Evolutionary conservation across 1,140 invertebrate species (phyloP).

Genomic region (Bombus huntii): DNA sequence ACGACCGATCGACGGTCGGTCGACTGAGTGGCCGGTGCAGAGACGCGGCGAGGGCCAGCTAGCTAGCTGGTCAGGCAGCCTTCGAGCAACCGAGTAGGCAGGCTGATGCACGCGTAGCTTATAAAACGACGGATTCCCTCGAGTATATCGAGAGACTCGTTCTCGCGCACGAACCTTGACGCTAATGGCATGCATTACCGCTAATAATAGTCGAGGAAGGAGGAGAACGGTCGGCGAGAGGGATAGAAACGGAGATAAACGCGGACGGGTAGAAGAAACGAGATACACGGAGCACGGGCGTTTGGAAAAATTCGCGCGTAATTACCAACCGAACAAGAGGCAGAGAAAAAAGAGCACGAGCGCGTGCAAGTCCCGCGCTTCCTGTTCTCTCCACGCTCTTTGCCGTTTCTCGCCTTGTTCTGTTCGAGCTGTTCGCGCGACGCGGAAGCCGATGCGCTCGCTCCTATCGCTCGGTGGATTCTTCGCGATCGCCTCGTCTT

Average conservation of each 20-base stretch:
- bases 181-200: slow-evolving; percentile 78
- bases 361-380: not conserved
- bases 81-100: slow-evolving; percentile 23
- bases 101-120: slow-evolving; percentile 43
- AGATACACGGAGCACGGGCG: slow-evolving; percentile 58
- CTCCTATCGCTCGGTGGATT: not conserved
- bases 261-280: not conserved
- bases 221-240: not conserved
- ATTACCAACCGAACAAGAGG: slow-evolving; percentile 62
- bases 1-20: not conserved
- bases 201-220: slow-evolving; percentile 73
- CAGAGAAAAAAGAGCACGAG: not conserved
- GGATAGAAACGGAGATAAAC: slow-evolving; percentile 34
- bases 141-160: slow-evolving; percentile 63
- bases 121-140: slow-evolving; percentile 67
- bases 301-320: slow-evolving; percentile 71
- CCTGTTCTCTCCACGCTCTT: not conserved
- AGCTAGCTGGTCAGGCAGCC: not conserved
- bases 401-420: not conserved
- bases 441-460: not conserved
- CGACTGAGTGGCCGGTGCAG: not conserved
- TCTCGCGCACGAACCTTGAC: slow-evolving; percentile 75
- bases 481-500: not conserved
- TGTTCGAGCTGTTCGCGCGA: not conserved
- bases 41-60: not conserved